Evolutionary conservation across 2,797 vertebrate genomes (phyloP), one percentile per base, ranked within the genome.

Genomic region (Semotilus atromaculatus): DNA sequence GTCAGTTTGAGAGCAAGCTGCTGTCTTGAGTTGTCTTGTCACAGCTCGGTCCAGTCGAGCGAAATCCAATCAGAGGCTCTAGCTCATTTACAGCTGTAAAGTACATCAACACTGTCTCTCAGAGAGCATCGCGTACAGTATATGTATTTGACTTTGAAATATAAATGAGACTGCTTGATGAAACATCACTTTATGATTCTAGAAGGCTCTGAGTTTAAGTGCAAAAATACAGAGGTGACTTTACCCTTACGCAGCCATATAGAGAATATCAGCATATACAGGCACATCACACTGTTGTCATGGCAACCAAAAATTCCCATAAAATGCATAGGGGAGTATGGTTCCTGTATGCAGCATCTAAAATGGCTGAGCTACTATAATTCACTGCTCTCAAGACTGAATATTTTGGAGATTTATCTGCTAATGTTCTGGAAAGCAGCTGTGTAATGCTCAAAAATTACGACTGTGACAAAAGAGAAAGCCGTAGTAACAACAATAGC

Each of bases 361-460:
- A 89, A 86, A 89, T 89, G 88, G 88, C 84, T 84, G 84, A 78
- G 68, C 58, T 83, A 76, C 53, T 71, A 85, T 78, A 77, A 74
- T 71, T 74, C 19, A 40, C 80, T 83, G 45, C 82, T 68, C 62
- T 84, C 34, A 40, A 67, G 31, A 82, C 70, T 18, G 21, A 73
- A 77, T 80, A 74, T 68, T 76, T 73, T 60, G 31, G 5, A 60
- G 68, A 83, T 66, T 72, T 36, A 84, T 51, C n/a, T 51, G 14
- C 73, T 67, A 66, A 74, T 43, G 71, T 38, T 75, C 11, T 80
- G 14, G 51, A 77, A 80, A 80, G 36, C 45, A 58, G 55, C 82
- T 64, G n/a, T 80, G 76, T 29, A 84, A 51, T 8, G 29, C 53
- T 75, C n/a, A 58, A 31, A 70, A 80, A 81, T 75, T 73, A 84